Evolutionary conservation across 1,140 invertebrate genomes (phyloP), one percentile per base, ranked within the genome.

Genomic region (Subanguina moxae): DNA sequence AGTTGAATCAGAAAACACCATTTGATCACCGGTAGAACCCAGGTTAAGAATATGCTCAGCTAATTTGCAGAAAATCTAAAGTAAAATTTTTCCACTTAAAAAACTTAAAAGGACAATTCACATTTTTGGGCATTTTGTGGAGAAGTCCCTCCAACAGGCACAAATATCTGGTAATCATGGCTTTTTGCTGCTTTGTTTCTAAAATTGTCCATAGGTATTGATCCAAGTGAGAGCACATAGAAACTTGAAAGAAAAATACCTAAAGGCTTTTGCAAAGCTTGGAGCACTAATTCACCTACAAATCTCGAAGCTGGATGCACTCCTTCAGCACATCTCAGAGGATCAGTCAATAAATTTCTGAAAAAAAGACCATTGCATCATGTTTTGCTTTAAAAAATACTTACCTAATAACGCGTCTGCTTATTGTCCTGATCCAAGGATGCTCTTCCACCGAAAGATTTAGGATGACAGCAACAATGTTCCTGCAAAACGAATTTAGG

Each of bases 101-200:
- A n/a, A n/a, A n/a, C n/a, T n/a, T n/a, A n/a, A n/a, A n/a, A n/a
- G n/a, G 23, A 52, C 3, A 52, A 25, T 15, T 3, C 23, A 52
- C 48, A 52, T 1, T 27, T 46, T 67, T 52, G 8, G 65, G 56
- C 32, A 67, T 42, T 7, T 52, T 45, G 9, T 67, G 48, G 13
- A 67, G n/a, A 45, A 67, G 19, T 15, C 65, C 65, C 28, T 67
- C 65, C 56, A 67, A 27, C 8, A 67, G 56, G 57, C 65, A 67
- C 32, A 67, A 25, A 19, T 52, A 25, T 52, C 48, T 19, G 15
- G 48, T 52, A 5, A n/a, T 23, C 23, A 30, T 19, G 43, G 19
- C 27, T 15, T 64, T 8, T 42, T 64, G 15, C 23, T 64, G 38
- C 21, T 46, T 27, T 19, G 28, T 64, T 43, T 46, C 63, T 64